Evolutionary conservation across 2,797 vertebrate genomes (phyloP).

Genomic region (Aotus griseimembra): DNA sequence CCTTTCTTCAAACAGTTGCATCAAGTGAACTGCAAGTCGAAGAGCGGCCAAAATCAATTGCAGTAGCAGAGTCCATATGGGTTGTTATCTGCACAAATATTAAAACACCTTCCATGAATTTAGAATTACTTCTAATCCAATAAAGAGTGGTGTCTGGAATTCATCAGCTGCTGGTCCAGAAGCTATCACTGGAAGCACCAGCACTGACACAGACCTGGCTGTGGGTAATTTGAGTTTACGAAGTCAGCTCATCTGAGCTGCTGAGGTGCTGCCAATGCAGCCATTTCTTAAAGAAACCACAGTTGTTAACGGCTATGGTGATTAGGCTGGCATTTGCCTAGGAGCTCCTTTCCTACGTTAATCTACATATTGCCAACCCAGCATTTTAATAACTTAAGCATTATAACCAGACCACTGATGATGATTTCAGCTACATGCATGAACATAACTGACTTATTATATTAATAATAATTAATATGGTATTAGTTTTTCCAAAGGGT

Average conservation of each 20-base stretch:
- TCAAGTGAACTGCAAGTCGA: slow-evolving; percentile 59
- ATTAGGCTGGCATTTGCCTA: accelerated
- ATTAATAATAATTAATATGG: not conserved
- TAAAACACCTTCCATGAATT: slow-evolving; percentile 54
- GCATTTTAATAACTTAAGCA: not conserved
- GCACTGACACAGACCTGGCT: not conserved
- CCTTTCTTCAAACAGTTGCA: not conserved
- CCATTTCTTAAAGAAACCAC: not conserved
- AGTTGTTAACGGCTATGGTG: not conserved
- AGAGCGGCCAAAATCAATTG: slow-evolving; percentile 65
- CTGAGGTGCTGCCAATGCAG: not conserved
- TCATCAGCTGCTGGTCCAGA: slow-evolving; percentile 13
- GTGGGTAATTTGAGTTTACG: not conserved
- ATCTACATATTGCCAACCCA: not conserved
- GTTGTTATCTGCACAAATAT: slow-evolving; percentile 73
- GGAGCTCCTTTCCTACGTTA: not conserved
- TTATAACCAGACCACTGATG: not conserved
- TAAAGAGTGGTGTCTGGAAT: not conserved
- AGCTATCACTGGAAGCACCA: slow-evolving; percentile 20
- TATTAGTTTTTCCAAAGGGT: not conserved
- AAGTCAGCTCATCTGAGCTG: not conserved
- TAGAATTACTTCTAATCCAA: slow-evolving; percentile 49
- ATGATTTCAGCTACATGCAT: not conserved
- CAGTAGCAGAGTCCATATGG: slow-evolving; percentile 64
- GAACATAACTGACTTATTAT: not conserved